Conservation (phyloP, 2,113 vertebrate species). For the Phalacrocorax brasilianus region DNA sequence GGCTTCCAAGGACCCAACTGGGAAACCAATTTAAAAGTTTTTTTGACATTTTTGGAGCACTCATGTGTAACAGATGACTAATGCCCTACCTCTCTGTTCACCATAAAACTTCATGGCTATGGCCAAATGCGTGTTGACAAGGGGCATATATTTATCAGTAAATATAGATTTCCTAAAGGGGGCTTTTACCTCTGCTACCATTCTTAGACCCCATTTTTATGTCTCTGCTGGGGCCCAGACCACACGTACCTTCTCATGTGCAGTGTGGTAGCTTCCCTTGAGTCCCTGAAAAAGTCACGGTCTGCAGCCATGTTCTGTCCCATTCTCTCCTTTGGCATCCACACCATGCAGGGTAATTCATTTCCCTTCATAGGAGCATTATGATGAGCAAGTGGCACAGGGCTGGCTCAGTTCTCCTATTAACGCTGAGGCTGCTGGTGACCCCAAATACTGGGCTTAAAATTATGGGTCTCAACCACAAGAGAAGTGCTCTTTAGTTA, state of each 20-base stretch:
- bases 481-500: not conserved
- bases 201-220: not conserved
- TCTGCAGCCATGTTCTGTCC: rapidly evolving
- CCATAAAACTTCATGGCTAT: not conserved
- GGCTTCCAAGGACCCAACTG: not conserved
- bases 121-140: not conserved
- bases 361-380: not conserved
- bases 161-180: not conserved
- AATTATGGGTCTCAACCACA: not conserved
- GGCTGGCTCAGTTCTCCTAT: not conserved
- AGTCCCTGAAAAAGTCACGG: not conserved
- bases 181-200: not conserved
- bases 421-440: not conserved
- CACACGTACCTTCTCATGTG: rapidly evolving
- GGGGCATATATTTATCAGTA: not conserved
- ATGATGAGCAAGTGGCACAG: not conserved
- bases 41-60: not conserved
- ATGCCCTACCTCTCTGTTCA: not conserved
- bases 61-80: not conserved
- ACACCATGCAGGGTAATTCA: not conserved
- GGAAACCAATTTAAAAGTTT: not conserved
- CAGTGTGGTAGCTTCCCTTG: not conserved
- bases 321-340: not conserved
- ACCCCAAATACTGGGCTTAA: not conserved
- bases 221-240: not conserved